phyloP scores from a whole-genome alignment of 2,888 invertebrate species.

The Plagodis dolabraria region DNA sequence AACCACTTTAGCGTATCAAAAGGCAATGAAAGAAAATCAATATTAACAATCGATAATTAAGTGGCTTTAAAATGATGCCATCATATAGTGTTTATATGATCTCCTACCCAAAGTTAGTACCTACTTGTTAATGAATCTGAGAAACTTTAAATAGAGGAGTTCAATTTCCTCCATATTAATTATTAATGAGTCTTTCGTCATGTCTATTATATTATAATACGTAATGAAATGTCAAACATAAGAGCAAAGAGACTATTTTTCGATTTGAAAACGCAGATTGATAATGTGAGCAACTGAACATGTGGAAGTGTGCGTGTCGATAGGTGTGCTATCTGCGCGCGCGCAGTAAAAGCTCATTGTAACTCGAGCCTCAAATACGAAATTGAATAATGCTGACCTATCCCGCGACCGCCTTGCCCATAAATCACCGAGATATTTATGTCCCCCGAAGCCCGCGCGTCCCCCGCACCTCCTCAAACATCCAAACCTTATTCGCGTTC shows the following conservation, averaged over 20 bases:
- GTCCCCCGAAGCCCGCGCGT: constrained; percentile 72
- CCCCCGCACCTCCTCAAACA: constrained; percentile 56
- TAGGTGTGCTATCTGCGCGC: constrained; percentile 73
- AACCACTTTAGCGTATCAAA: constrained; percentile 82
- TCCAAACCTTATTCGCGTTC: constrained; percentile 71
- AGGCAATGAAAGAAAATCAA: constrained; percentile 75
- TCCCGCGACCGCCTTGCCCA: constrained; percentile 82
- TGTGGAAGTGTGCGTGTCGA: constrained; percentile 52
- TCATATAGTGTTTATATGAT: constrained; percentile 59
- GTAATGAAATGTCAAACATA: constrained; percentile 7
- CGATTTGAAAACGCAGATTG: constrained; percentile 62
- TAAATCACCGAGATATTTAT: constrained; percentile 85
- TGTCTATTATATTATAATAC: neutral
- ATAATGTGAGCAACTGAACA: constrained; percentile 41
- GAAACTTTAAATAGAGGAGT: constrained; percentile 2
- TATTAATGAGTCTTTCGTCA: neutral
- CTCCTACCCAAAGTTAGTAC: constrained; percentile 46
- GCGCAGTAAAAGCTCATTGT: constrained; percentile 83
- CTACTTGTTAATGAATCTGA: constrained; percentile 37
- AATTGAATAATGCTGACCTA: constrained; percentile 86
- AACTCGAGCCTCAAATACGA: constrained; percentile 83
- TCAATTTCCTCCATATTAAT: too few species aligned
- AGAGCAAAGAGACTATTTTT: constrained; percentile 16
- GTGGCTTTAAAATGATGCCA: constrained; percentile 72
- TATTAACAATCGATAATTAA: constrained; percentile 84